Evolutionary conservation across 2,888 invertebrate species (phyloP), one percentile per base, ranked within the genome.

Genomic region (Macaria notata): DNA sequence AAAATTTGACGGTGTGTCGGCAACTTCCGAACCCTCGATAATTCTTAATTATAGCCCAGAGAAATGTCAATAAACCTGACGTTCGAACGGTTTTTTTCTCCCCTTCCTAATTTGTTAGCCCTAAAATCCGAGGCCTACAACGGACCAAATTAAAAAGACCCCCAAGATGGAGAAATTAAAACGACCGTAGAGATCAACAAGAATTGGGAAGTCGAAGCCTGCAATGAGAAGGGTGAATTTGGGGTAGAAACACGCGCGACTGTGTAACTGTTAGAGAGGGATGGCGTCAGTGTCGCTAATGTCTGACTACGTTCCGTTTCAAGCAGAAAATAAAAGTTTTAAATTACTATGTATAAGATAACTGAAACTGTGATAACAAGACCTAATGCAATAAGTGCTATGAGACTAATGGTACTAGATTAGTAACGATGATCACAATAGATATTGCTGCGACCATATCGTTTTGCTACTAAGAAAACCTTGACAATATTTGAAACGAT

Each of bases 51-150:
- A 88, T 85, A 78, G 81, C 80, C 76, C 78, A 78, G 81, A 83
- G 76, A 85, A 88, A 87, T 86, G 87, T 88, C 88, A 88, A 88
- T 90, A 88, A 88, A 86, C 82, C 81, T 84, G 82, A 84, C 82
- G 80, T 81, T 84, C 71, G 73, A 77, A 77, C 80, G 81, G 80
- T 58, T 86, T 86, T 82, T 86, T 86, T 75, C 74, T 79, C 81
- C 81, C 88, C 87, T 79, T 79, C 65, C 82, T 86, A 86, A 87
- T 89, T 89, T 88, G 86, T 86, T 81, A 79, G 83, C 86, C 88
- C 88, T 83, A 86, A 89, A 86, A 84, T 84, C 84, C 83, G 75
- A 79, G 78, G 80, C 80, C 82, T 81, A 79, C 70, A 73, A 69
- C 54, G 56, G 68, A 66, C 84, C 75, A 78, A 9, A 63, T 9